These are phyloP conservation scores for Rhyacophila evoluta DNA, from an alignment of 2,888 invertebrate genomes.

Conservation along the genomic window DNA sequence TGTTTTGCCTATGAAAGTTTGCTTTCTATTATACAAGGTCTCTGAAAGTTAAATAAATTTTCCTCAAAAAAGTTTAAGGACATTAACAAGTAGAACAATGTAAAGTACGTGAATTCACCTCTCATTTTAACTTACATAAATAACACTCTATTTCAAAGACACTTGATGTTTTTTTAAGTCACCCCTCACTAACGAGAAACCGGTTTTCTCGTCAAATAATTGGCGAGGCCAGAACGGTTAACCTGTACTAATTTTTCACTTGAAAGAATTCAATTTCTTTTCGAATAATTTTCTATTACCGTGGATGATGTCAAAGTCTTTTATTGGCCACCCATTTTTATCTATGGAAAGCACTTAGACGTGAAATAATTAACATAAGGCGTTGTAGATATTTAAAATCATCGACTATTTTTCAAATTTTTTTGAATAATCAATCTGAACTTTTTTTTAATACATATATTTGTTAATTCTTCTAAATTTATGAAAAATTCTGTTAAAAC, in stretches of 20 bases:
- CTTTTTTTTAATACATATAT: too few species aligned
- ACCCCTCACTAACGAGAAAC: not conserved
- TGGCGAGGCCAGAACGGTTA: slow-evolving; percentile 5
- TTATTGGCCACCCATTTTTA: slow-evolving; percentile 31
- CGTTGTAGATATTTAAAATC: not conserved
- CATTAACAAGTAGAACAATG: not conserved
- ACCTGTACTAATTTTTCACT: slow-evolving; percentile 46
- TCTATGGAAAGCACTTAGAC: not conserved
- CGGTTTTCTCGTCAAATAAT: slow-evolving; percentile 18
- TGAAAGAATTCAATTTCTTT: slow-evolving; percentile 50
- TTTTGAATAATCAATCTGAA: too few species aligned
- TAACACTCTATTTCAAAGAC: not conserved
- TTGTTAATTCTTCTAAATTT: too few species aligned
- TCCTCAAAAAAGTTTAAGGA: not conserved
- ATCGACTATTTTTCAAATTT: not conserved
- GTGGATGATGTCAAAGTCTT: slow-evolving; percentile 42
- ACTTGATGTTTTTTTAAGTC: not conserved
- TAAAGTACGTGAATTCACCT: not conserved
- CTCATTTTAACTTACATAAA: not conserved
- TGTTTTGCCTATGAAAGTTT: not conserved
- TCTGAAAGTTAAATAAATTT: not conserved
- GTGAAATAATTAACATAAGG: not conserved
- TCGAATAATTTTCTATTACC: slow-evolving; percentile 48
- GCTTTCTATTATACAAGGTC: not conserved
- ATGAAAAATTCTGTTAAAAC: too few species aligned